Base-by-base conservation (phyloP, 2,888 invertebrate genomes). In the Trissolcus brochymenae region DNA sequence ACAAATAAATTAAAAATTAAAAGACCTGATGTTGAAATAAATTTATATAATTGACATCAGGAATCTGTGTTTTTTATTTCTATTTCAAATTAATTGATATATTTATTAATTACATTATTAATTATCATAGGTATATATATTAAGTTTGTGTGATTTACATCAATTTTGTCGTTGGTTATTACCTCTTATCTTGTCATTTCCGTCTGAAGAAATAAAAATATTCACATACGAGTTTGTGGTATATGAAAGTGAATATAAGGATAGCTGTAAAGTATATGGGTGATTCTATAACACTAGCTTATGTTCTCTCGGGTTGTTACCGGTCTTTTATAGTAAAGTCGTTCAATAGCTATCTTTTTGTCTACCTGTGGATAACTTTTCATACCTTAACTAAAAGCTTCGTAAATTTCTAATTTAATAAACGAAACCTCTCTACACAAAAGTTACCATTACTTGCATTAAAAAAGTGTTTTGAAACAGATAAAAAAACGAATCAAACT, bases 351-450 rank as follows among this genome's bases (percentile, higher is more conserved):
- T 51, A 21, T 40, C 61, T 78, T 19, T 49, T 49, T 70, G 50
- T 65, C 65, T 62, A 43, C 41, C 14, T 59, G 35, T 60, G 56
- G 67, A 51, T 55, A 56, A 19, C 43, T 65, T 74, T 75, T 70
- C 70, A 74, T 75, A 79, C 64, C 67, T 72, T 56, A 80, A 71
- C 64, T 66, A 68, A 68, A 62, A 66, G 64, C 77, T 64, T 56
- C 64, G 67, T 54, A 76, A 76, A 80, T 78, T 81, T 81, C 84
- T 84, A 84, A 84, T 85, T 85, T 84, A 81, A 79, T 81, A 83
- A 83, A 83, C 84, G 83, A 85, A 81, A 79, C 83, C 76, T 35
- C 9, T 35, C 35, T 11, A 35, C 35, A 35, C 7, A 2, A 35
- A 35, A 35, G 25, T 25, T 25, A 25, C 4, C 4, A 25, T 25